Percentiles rank a stretch among this genome's conserved stretches.
phyloP scores from a whole-genome alignment of 2,888 invertebrate species.

The Masnerella sp. region DNA sequence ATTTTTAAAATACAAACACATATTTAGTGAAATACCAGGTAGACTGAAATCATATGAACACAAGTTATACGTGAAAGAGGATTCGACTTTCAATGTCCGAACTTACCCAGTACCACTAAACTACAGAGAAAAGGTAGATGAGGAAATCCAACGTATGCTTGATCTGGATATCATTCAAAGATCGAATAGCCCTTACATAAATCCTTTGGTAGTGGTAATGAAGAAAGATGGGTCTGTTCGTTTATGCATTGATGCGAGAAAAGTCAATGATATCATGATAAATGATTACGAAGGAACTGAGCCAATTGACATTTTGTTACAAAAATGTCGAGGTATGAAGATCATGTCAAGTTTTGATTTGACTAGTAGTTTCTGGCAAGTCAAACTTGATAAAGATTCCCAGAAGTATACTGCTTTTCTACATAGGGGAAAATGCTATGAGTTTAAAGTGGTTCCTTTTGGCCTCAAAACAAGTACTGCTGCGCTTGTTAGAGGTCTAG shows the following conservation, averaged over 20 bases:
- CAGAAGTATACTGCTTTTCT: slow-evolving; percentile 13
- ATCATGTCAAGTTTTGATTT: slow-evolving; percentile 7
- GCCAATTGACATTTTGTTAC: not conserved
- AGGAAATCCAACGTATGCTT: no score
- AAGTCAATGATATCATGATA: slow-evolving; percentile 6
- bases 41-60: no score
- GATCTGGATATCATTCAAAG: not conserved
- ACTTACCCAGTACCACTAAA: no score
- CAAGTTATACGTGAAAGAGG: no score
- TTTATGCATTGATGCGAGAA: slow-evolving; percentile 6
- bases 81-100: no score
- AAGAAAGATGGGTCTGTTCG: slow-evolving; percentile 6
- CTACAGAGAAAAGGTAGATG: no score
- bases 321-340: not conserved
- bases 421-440: slow-evolving; percentile 13
- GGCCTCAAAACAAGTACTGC: slow-evolving; percentile 21
- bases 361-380: slow-evolving; percentile 6
- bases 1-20: no score
- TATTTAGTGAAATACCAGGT: no score
- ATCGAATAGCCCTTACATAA: not conserved
- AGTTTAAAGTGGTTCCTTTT: slow-evolving; percentile 16
- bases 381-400: not conserved
- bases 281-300: slow-evolving; percentile 6
- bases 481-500: slow-evolving; percentile 2
- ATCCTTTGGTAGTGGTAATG: not conserved